Base-by-base conservation (phyloP, 2,888 invertebrate species). In the Priocnemis perturbator region DNA sequence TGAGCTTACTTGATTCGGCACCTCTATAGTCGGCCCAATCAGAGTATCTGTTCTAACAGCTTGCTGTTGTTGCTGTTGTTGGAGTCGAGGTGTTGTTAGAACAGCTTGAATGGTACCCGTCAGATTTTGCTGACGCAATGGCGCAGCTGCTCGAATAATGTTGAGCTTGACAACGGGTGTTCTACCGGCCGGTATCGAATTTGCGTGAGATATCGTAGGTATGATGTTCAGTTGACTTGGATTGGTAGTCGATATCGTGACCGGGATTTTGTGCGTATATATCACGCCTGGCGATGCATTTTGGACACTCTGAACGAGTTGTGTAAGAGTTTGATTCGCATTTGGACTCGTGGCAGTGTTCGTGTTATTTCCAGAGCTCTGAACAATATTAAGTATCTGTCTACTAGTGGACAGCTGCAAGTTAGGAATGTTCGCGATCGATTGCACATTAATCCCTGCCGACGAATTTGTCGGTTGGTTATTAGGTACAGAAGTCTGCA, bases 191-290 rank as follows among this genome's bases (percentile, higher is more conserved):
- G 85, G 73, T 17, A 81, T 61, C 7, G 86, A 85, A 67, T 86
- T 87, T 0, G 83, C 77, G 60, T 87, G 85, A 19, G 87, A 84
- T 75, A 87, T 85, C 3, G 88, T 79, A 0, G 89, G 88, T 59
- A 89, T 84, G 56, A 89, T 85, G 63, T 85, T 89, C 44, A 89
- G 64, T 56, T 88, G 88, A 47, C 84, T 87, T 7, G 89, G 83
- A 78, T 86, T 88, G 0, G 85, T 87, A 9, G 88, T 87, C 20
- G 89, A 83, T 79, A 89, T 81, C 57, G 93, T 92, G 0, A 93
- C 93, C 0, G 94, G 94, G 80, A 94, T 92, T 89, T 94, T 94
- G 74, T 94, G 91, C 61, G 94, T 93, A 83, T 94, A 94, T 78
- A 94, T 94, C 0, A 94, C 94, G 19, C 93, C 93, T 59, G 93